Conservation (phyloP, 1,140 invertebrate species). For the Polypedilum pembai region DNA sequence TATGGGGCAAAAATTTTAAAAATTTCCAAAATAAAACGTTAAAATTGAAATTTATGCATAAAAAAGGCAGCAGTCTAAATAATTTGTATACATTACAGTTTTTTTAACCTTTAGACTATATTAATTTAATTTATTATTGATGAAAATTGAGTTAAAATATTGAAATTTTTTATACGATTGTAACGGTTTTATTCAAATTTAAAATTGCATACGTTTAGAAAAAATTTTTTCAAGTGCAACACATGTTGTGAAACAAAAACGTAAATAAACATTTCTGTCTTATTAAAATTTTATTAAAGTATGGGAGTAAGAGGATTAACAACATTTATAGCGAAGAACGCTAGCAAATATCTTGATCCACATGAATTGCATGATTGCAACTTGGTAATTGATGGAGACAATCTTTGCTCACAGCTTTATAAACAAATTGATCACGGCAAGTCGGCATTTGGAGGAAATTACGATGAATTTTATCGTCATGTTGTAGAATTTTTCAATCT, state of each 20-base stretch:
- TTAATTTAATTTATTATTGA: too few relatives aligned
- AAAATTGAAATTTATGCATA: too few relatives aligned
- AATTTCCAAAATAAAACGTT: too few relatives aligned
- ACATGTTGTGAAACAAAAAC: not conserved
- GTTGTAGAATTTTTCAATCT: slow-evolving; percentile 63
- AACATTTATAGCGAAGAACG: slow-evolving; percentile 64
- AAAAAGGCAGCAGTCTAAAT: too few relatives aligned
- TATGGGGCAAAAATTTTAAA: too few relatives aligned
- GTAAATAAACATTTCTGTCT: not conserved
- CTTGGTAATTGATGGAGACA: slow-evolving; percentile 77
- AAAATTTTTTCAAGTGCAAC: not conserved
- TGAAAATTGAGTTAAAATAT: too few relatives aligned
- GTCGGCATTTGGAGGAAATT: slow-evolving; percentile 78
- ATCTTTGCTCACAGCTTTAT: slow-evolving; percentile 66
- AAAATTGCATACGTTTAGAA: not conserved
- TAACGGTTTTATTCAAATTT: not conserved
- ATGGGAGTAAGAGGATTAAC: slow-evolving; percentile 81
- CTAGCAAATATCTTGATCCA: slow-evolving; percentile 54
- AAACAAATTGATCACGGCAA: slow-evolving; percentile 52
- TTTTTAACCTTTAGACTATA: too few relatives aligned
- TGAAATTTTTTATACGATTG: too few relatives aligned
- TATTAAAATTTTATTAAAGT: slow-evolving; percentile 34
- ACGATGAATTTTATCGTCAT: slow-evolving; percentile 61
- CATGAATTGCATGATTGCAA: slow-evolving; percentile 59
- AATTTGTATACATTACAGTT: too few relatives aligned